A percentile compares a stretch with the other conserved stretches of the same genome.
Evolutionary conservation across 2,888 invertebrate species (phyloP).

Genomic region (Apodemia zela): DNA sequence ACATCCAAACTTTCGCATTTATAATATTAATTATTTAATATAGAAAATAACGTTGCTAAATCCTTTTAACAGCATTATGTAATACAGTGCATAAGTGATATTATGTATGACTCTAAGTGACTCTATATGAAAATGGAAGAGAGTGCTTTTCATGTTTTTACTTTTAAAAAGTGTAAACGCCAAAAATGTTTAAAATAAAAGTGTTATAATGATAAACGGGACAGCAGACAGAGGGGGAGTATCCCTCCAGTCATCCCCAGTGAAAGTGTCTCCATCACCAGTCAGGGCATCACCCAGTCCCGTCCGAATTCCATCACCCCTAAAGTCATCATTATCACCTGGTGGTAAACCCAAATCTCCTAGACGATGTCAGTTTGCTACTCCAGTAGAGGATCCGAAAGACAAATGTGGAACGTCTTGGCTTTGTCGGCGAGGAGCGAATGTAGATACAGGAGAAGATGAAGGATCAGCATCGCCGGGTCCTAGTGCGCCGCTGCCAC

Average conservation of each 20-base stretch:
- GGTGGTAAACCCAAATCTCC: conserved; percentile 56
- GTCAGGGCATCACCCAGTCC: conserved; percentile 65
- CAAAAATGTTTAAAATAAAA: conserved; percentile 19
- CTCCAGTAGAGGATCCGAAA: conserved; percentile 59
- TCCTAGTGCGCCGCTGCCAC: conserved; percentile 55
- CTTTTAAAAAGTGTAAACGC: conserved; percentile 9
- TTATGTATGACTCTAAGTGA: neutral
- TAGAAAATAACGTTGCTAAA: too few species aligned
- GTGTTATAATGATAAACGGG: conserved; percentile 61
- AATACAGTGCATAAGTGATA: too few species aligned
- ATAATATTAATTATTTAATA: too few species aligned
- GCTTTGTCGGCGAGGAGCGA: conserved; percentile 70
- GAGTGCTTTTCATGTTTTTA: neutral
- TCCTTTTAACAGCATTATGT: too few species aligned
- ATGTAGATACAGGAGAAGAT: conserved; percentile 61
- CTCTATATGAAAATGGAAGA: neutral
- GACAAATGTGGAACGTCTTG: conserved; percentile 73
- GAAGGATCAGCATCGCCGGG: conserved; percentile 59
- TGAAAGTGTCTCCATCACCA: conserved; percentile 50
- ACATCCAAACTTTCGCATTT: too few species aligned
- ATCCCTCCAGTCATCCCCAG: conserved; percentile 62
- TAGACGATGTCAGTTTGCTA: conserved; percentile 67
- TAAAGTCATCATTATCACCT: conserved; percentile 62
- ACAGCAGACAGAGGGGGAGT: conserved; percentile 53
- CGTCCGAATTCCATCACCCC: conserved; percentile 60